Evolutionary conservation across 2,113 vertebrate genomes (phyloP), one percentile per base, ranked within the genome.

Genomic region (Fukomys damarensis): DNA sequence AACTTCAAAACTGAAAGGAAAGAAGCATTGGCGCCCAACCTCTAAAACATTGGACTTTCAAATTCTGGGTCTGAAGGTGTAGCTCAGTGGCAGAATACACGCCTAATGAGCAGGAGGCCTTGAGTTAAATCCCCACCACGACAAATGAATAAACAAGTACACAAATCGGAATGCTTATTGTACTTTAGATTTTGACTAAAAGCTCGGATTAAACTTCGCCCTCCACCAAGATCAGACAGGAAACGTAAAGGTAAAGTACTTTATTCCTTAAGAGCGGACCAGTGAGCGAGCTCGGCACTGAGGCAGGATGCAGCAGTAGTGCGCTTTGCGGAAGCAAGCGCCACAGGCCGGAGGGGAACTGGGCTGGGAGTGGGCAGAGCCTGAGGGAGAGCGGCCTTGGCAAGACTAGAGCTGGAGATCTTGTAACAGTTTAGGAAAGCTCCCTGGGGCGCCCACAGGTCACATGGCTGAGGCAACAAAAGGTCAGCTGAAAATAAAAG

Each of bases 1-100:
- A 46, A 92, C 54, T 96, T 95, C 63, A 65, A 70, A 96, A 91
- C 46, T 52, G 65, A 92, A 91, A 70, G 52, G 46, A 96, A 61
- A 93, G 58, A 26, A 1, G 7, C 22, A 0, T 49, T 85, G 35
- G 63, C 10, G 4, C 81, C 81, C 49, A 28, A 32, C 43, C 59
- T 72, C 26, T 88, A n/a, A 84, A 76, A 7, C 49, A 74, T 6
- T 58, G 35, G 10, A 84, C 95, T 95, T 89, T 43, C 0, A 30
- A 30, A 28, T 3, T 49, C 43, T 30, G 26, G 43, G 43, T 14
- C 43, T 49, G 74, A 24, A 77, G 72, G 43, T 46, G 26, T 46
- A 77, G 28, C 28, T 77, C 43, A 17, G 5, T 32, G 38, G 43
- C 16, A 32, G 43, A 46, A 49, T 7, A 30, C 46, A 49, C 14